These are phyloP conservation scores for Entomyzon cyanotis DNA, from an alignment of 2,113 vertebrate genomes.

Conservation along the genomic window DNA sequence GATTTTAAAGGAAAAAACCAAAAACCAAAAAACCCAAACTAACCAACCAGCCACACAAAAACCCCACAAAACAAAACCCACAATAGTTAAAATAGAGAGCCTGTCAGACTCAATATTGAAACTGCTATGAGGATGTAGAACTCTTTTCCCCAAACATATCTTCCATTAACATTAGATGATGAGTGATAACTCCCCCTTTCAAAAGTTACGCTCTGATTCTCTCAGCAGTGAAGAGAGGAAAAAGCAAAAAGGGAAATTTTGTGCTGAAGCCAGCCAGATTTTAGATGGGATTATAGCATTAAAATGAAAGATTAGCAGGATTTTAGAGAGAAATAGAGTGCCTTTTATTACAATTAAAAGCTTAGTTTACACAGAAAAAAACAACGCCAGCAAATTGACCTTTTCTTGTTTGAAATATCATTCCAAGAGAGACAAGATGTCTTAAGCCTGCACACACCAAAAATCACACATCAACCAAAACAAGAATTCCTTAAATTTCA, in stretches of 20 bases:
- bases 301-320: neutral
- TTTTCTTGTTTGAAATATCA: neutral
- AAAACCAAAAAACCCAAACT: neutral
- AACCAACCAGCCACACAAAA: neutral
- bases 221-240: neutral
- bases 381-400: neutral
- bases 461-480: neutral
- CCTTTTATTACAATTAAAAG: neutral
- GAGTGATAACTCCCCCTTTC: neutral
- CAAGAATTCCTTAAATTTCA: neutral
- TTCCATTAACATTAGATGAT: neutral
- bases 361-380: neutral
- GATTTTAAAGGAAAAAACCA: neutral
- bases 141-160: neutral
- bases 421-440: neutral
- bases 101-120: neutral
- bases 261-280: neutral
- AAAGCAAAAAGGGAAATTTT: accelerated
- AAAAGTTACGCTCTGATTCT: neutral
- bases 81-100: accelerated
- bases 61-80: neutral
- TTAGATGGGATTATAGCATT: neutral
- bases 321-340: neutral
- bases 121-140: neutral
- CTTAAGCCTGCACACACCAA: neutral